Evolutionary conservation across 2,888 invertebrate genomes (phyloP), one percentile per base, ranked within the genome.

Genomic region (Apamea epomidion): DNA sequence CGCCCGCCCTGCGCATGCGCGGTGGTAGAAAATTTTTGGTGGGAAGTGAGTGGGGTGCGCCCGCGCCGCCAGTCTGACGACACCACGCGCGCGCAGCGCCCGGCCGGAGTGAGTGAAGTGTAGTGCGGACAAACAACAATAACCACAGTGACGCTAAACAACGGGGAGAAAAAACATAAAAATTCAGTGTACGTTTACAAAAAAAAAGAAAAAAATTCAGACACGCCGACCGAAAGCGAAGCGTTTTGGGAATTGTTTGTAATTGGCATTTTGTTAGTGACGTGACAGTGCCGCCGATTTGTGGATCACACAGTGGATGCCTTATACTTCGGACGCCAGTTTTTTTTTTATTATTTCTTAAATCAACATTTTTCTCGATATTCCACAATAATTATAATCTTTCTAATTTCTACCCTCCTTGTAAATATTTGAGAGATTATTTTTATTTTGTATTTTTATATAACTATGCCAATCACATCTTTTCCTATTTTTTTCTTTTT

Each of bases 1-100:
- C 90, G 90, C 83, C 90, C 89, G 90, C 94, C 92, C 95, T 94
- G 93, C 69, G 45, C 88, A 73, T 82, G 88, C 87, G 89, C 92
- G 90, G 96, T 96, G 96, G 96, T 95, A 96, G 95, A 95, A 95
- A 95, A 94, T 95, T 95, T 95, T 96, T 94, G 96, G 96, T 96
- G 95, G 95, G 96, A 96, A 95, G 96, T 95, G 94, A 96, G 97
- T 96, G 96, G 97, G 97, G 96, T 97, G 97, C 96, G 96, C 95
- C 87, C 92, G 96, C 96, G 96, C 95, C 92, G 92, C 73, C 96
- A 96, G 96, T 96, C 95, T 92, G 93, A 93, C 92, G 90, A 89
- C 90, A 93, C 91, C 92, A 91, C 95, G 96, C 95, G 96, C 94
- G 95, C 94, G 93, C 92, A 92, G 94, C 94, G 96, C 94, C 93